Conservation (phyloP, 2,888 invertebrate species). For the Drosophila barbarae region DNA sequence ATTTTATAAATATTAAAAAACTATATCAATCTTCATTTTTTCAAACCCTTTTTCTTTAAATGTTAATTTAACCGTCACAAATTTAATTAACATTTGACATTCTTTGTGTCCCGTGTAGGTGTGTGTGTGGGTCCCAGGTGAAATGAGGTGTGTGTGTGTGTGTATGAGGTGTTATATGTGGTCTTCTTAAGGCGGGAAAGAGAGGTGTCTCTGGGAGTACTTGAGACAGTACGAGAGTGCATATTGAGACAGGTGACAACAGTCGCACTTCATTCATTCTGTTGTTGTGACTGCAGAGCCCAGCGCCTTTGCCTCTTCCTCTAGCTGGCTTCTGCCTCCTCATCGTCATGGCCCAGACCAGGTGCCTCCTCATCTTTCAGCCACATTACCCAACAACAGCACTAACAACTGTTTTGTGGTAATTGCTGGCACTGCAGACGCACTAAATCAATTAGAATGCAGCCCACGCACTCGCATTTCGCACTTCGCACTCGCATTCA, state of each 20-base stretch:
- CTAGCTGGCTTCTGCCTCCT: constrained; percentile 24
- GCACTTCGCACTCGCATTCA: constrained; percentile 13
- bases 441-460: constrained; percentile 64
- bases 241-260: constrained; percentile 72
- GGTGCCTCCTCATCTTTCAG: constrained; percentile 11
- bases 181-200: constrained; percentile 20
- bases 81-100: constrained; percentile 25
- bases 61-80: constrained; percentile 17
- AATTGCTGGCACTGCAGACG: constrained; percentile 49
- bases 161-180: constrained; percentile 17
- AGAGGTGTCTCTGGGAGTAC: constrained; percentile 46
- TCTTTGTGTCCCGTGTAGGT: constrained; percentile 25
- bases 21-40: too few species aligned
- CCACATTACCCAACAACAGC: constrained; percentile 19
- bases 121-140: constrained; percentile 12
- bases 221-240: constrained; percentile 70
- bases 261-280: constrained; percentile 53
- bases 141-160: constrained; percentile 12
- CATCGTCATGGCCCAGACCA: constrained; percentile 8
- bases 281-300: constrained; percentile 26
- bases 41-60: background rate
- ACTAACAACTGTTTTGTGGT: constrained; percentile 25
- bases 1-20: background rate
- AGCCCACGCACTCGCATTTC: constrained; percentile 22
- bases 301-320: constrained; percentile 31